Evolutionary conservation across 2,797 vertebrate species (phyloP).

Genomic region (Todus mexicanus): DNA sequence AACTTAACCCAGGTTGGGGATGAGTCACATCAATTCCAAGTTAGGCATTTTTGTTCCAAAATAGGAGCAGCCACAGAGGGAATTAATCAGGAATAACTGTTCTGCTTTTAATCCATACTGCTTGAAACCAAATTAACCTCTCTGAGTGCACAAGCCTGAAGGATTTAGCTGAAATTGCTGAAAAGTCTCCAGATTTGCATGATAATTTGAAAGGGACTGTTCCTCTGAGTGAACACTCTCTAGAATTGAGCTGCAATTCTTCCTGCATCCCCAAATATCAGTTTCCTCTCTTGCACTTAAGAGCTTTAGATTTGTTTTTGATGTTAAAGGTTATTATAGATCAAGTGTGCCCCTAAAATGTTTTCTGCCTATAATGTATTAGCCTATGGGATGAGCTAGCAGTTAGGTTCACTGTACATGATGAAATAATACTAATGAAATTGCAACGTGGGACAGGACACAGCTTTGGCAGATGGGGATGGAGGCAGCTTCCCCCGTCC

Average conservation of each 20-base stretch:
- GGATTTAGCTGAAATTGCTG: conserved; percentile 26
- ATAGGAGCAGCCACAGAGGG: not conserved
- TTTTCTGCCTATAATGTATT: not conserved
- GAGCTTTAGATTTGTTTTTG: not conserved
- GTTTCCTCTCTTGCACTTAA: not conserved
- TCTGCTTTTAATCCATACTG: conserved; percentile 29
- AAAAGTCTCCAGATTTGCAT: conserved; percentile 16
- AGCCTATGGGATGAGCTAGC: not conserved
- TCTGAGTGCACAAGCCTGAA: conserved; percentile 2
- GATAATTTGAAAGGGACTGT: not conserved
- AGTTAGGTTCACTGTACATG: not conserved
- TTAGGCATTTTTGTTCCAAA: not conserved
- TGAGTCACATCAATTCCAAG: not conserved
- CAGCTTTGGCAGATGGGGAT: not conserved
- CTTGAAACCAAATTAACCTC: conserved; percentile 44
- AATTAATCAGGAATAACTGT: conserved; percentile 17
- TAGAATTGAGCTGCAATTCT: not conserved
- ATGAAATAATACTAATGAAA: not conserved
- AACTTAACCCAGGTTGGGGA: not conserved
- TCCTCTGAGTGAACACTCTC: not conserved
- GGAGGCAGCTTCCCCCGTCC: not conserved
- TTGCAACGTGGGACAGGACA: not conserved
- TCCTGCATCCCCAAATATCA: not conserved
- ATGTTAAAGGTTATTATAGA: not conserved
- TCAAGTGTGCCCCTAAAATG: not conserved